Evolutionary conservation across 2,888 invertebrate genomes (phyloP), one percentile per base, ranked within the genome.

Genomic region (Eupeodes latifasciatus): DNA sequence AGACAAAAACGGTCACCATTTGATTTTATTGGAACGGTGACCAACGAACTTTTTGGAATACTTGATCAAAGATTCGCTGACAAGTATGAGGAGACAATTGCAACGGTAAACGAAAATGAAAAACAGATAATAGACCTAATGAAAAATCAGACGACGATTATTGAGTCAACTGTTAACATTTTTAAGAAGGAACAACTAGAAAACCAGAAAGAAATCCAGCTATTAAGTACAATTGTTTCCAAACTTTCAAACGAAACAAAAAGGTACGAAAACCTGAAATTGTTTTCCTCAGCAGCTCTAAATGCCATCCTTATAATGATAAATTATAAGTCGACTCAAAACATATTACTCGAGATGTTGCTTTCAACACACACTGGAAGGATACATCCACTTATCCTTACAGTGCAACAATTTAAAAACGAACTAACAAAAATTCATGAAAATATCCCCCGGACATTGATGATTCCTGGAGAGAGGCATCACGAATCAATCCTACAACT

Each of bases 21-120:
- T n/a, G 80, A 74, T 53, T 12, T 66, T 14, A 71, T 66, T 36
- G 49, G 64, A n/a, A 64, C 57, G n/a, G 19, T 71, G 3, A 19
- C 71, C 7, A 69, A 55, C 5, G 66, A 62, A 16, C 16, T 75
- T 4, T 51, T 62, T 51, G 51, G 75, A 61, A 49, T 62, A 61
- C 36, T 62, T 9, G 61, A 75, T 16, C 61, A 62, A 75, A 16
- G 61, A 40, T 75, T 75, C 51, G 27, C 62, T n/a, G 14, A 76
- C n/a, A 47, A n/a, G 10, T 77, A 64, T 44, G 44, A 66, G 44
- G 44, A 76, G 40, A 66, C 55, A 16, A 76, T 66, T 5, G 66
- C 44, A 44, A 14, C 4, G 6, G 66, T 57, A n/a, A 10, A 76
- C 66, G n/a, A 10, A 16, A 76, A 76, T 19, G 57, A 59, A 19